phyloP scores from a whole-genome alignment of 2,888 invertebrate species.

The Allygus modestus region DNA sequence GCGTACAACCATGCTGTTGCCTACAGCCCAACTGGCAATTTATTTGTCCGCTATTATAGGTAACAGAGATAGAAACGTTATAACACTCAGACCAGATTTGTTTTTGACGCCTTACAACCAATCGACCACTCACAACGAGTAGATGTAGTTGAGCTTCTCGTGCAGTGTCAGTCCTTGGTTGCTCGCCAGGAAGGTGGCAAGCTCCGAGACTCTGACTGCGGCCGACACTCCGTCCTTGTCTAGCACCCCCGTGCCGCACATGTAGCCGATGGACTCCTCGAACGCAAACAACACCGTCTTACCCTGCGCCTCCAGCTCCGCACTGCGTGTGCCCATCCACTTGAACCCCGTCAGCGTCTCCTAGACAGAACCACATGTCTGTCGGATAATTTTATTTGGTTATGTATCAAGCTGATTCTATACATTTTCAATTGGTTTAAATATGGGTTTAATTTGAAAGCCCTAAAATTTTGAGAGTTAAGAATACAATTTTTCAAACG shows the following conservation, averaged over 20 bases:
- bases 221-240: constrained; percentile 99
- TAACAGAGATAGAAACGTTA: too few species aligned
- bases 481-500: too few species aligned
- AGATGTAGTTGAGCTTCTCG: constrained; percentile 85
- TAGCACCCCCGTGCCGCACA: constrained; percentile 92
- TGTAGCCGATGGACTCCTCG: constrained; percentile 99
- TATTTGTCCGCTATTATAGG: too few species aligned
- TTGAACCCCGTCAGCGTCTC: constrained; percentile 99
- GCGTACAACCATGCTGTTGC: too few species aligned
- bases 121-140: constrained; percentile 79
- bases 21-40: too few species aligned
- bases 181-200: constrained; percentile 83
- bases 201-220: constrained; percentile 86
- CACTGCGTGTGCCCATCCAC: constrained; percentile 97
- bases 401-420: too few species aligned
- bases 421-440: too few species aligned
- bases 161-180: constrained; percentile 78
- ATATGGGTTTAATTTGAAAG: too few species aligned
- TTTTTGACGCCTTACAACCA: too few species aligned
- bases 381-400: too few species aligned
- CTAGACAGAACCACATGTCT: constrained; percentile 65
- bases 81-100: too few species aligned
- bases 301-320: constrained; percentile 83
- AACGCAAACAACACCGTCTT: constrained; percentile 94
- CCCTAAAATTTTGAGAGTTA: too few species aligned